phyloP scores from a whole-genome alignment of 1,140 invertebrate species.

The Drosophila melanica region DNA sequence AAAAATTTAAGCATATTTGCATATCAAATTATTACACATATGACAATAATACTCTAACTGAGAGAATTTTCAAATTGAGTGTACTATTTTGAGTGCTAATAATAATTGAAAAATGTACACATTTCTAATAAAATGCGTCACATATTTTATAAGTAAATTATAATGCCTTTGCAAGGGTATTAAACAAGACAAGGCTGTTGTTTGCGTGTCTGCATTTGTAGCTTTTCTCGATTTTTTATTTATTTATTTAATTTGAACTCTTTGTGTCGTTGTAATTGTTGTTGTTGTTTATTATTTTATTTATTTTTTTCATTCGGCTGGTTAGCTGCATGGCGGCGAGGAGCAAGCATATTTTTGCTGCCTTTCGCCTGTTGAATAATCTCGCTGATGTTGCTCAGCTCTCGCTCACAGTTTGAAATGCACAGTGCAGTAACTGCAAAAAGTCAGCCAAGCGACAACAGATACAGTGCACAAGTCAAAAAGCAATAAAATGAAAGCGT shows the following conservation, averaged over 20 bases:
- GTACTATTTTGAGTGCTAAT: no score
- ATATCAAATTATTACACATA: no score
- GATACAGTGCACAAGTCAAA: constrained; percentile 32
- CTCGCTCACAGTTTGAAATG: constrained; percentile 47
- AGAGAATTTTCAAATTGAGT: no score
- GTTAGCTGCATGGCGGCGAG: neutral
- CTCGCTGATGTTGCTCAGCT: constrained; percentile 10
- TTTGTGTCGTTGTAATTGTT: constrained; percentile 16
- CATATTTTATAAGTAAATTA: neutral
- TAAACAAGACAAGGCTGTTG: constrained; percentile 13
- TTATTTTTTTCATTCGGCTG: constrained; percentile 10
- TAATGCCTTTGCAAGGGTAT: neutral
- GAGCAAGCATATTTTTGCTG: constrained; percentile 14
- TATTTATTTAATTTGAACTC: constrained; percentile 42
- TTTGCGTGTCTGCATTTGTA: constrained; percentile 11
- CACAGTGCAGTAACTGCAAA: constrained; percentile 45
- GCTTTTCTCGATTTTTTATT: constrained; percentile 16
- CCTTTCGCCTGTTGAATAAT: constrained; percentile 54
- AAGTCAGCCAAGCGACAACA: constrained; percentile 40
- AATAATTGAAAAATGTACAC: no score
- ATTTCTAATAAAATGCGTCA: no score
- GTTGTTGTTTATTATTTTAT: no score
- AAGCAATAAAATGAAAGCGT: constrained; percentile 51
- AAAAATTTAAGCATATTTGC: no score
- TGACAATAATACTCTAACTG: no score